Base-by-base conservation (phyloP, 2,113 vertebrate species). In the Oreocharis arfaki region DNA sequence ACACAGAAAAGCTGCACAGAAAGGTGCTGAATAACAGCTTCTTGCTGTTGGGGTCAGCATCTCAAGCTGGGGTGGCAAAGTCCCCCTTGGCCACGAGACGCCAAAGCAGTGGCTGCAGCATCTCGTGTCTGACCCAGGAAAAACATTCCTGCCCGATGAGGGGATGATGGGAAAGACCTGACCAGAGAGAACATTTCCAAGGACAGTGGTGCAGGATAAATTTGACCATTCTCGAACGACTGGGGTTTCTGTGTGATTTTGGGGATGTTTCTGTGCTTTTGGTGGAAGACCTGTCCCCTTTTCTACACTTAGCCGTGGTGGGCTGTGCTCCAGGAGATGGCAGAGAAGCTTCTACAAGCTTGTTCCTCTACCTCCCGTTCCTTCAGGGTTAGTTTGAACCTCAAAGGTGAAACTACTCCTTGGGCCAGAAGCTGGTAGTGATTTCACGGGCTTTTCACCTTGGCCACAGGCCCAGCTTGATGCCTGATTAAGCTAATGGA, bases 1-100 rank as follows among this genome's bases (percentile, higher is more conserved):
- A 2, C 24, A 12, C 0, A 0, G 47, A 49, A 46, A 19, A 22
- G 39, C 44, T 57, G 30, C 60, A 27, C 0, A 1, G 10, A 47
- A 57, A 46, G 39, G 26, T 35, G 57, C 17, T 16, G 5, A n/a
- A 28, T 8, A 33, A 22, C 44, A 46, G 10, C 53, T 37, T 44
- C 26, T 49, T 41, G 35, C 53, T 47, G 8, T 59, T 59, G 65
- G 69, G 61, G 26, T 47, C 5, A 8, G 9, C 26, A 26, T 18
- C 28, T 77, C 41, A 67, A 61, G 21, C 7, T 24, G 53, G 23
- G 21, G 26, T 27, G 68, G 57, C n/a, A 33, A 80, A 61, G 1
- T 3, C 8, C n/a, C 7, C 17, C 30, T 46, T 33, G 55, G 39
- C 19, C 75, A 27, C 15, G 26, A 3, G 35, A 22, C 64, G 39